Percentiles rank a stretch among this genome's conserved stretches.
Evolutionary conservation across 2,797 vertebrate species (phyloP).

Genomic region (Arremon brunneinucha): DNA sequence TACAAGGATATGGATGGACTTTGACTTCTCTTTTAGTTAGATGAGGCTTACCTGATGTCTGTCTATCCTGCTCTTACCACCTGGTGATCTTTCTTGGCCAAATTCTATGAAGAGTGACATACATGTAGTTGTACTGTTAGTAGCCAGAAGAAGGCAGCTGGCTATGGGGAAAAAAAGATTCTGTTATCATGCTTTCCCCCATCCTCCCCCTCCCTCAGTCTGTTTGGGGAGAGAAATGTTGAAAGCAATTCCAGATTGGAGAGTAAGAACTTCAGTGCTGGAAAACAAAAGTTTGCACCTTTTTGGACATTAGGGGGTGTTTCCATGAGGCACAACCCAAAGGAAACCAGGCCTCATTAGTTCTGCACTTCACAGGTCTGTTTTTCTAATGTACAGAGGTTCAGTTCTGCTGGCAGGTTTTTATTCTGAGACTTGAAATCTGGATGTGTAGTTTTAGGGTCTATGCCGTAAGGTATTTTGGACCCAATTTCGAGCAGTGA

Average conservation of each 20-base stretch:
- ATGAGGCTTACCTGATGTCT: background rate
- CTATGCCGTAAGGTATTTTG: background rate
- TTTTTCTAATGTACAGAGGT: background rate
- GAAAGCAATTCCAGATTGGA: background rate
- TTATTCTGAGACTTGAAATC: background rate
- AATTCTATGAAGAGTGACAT: background rate
- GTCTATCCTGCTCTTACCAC: background rate
- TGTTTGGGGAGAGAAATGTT: background rate
- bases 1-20: background rate
- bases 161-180: background rate
- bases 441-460: background rate
- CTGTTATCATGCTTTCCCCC: background rate
- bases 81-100: background rate
- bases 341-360: constrained; percentile 30
- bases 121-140: background rate
- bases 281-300: background rate
- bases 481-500: background rate
- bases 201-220: background rate
- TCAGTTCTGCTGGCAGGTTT: constrained; percentile 2
- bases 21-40: background rate
- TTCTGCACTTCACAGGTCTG: background rate
- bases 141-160: background rate
- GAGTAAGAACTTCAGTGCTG: background rate
- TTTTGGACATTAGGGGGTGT: background rate
- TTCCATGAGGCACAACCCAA: background rate